Evolutionary conservation across 1,140 invertebrate species (phyloP), one percentile per base, ranked within the genome.

Genomic region (Sipha flava): DNA sequence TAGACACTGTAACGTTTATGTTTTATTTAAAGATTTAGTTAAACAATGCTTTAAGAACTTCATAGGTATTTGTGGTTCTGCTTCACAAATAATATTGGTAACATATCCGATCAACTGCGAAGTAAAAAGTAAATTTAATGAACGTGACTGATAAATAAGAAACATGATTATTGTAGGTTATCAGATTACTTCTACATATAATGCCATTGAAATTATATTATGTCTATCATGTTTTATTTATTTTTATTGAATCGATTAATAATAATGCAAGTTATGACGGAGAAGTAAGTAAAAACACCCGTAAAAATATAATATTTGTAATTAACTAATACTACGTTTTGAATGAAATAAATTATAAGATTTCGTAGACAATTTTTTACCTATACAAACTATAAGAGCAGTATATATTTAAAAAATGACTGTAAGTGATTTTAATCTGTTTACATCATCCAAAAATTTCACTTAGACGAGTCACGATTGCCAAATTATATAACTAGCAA

Each of bases 391-490:
- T 43, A 43, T 12, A 1, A 43, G 14, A 43, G 14, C 3, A 9
- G 14, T 6, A 43, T 6, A 12, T 7, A 12, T 43, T 43, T 43
- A 43, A 43, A 43, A 43, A 12, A 43, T 12, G 9, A 43, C 14
- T 6, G 14, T 43, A 10, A n/a, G 18, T 14, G 2, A 4, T 49
- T 49, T 49, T 70, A 29, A 70, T 70, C 47, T 70, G 66, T 70
- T 70, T 70, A 70, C 66, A 70, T 70, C 66, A 47, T 16, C 40
- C 66, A 23, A 70, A 70, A 68, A 70, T 70, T 70, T 70, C 66
- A 70, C 66, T 70, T 47, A 10, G 23, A 47, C 66, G 26, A 70
- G 66, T 70, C 66, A 47, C 43, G 66, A 45, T 47, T 31, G 66
- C 43, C 14, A 47, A 47, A 70, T 70, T 70, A 70, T 29, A 29